Conservation (phyloP, 2,113 vertebrate genomes). For the Brachionichthys hirsutus region DNA sequence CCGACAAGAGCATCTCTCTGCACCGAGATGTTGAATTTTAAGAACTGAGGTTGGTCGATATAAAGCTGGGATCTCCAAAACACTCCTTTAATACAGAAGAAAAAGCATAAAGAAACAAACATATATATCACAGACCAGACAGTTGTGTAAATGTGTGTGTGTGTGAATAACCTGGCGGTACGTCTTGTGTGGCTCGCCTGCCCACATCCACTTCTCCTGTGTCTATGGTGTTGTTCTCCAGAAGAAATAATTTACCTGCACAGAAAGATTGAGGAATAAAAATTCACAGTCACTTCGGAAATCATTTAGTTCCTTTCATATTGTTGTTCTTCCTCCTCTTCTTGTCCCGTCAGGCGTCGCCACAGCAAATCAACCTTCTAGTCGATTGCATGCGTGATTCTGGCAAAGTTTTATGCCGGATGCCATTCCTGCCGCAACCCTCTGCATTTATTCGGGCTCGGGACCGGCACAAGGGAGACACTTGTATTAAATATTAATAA, state of each 20-base stretch:
- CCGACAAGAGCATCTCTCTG: constrained; percentile 95
- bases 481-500: background rate
- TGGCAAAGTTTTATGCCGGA: no score
- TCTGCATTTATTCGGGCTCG: no score
- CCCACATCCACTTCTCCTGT: constrained; percentile 96
- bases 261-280: constrained; percentile 5
- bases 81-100: constrained; percentile 70
- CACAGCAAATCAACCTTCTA: no score
- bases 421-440: no score
- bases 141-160: background rate
- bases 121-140: no score
- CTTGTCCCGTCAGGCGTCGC: no score
- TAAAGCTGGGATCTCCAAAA: constrained; percentile 99
- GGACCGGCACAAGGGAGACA: no score
- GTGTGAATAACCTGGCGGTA: constrained; percentile 82
- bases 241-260: constrained; percentile 89
- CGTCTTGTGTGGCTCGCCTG: constrained; percentile 87
- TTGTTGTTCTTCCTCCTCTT: no score
- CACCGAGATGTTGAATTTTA: constrained; percentile 99
- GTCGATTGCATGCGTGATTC: no score
- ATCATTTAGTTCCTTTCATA: no score
- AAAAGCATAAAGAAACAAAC: background rate
- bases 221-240: constrained; percentile 98
- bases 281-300: no score
- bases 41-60: constrained; percentile 95